These are phyloP conservation scores for Hydractinia echinata DNA, from an alignment of 30 jellyfish, hydroid and myxozoan genomes.

Conservation along the genomic window DNA sequence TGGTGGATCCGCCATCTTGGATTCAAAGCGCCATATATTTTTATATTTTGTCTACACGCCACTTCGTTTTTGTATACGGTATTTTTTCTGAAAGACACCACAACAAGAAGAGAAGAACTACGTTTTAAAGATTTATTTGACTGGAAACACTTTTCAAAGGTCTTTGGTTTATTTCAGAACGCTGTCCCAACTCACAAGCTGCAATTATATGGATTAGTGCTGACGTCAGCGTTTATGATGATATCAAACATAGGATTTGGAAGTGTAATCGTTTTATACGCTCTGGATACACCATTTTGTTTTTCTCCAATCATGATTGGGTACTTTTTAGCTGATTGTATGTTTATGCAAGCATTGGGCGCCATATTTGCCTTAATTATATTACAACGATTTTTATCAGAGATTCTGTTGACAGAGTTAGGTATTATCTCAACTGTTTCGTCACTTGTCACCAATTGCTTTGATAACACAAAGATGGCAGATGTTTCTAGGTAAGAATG, in stretches of 20 bases:
- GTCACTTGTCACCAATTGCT: constrained; percentile 82
- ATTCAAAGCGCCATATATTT: constrained; percentile 91
- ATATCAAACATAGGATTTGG: constrained; percentile 89
- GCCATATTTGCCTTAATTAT: constrained; percentile 78
- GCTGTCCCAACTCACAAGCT: constrained; percentile 36
- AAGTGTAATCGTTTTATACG: constrained; percentile 82
- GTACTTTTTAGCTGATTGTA: constrained; percentile 89
- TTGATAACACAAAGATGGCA: constrained; percentile 68
- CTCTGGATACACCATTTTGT: constrained; percentile 90
- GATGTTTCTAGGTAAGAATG: constrained; percentile 74
- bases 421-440: constrained; percentile 74
- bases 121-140: constrained; percentile 51
- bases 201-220: constrained; percentile 70
- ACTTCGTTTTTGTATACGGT: constrained; percentile 48
- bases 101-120: constrained; percentile 33
- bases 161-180: constrained; percentile 42
- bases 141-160: constrained; percentile 51
- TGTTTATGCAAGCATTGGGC: constrained; percentile 94
- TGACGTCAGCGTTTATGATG: constrained; percentile 96
- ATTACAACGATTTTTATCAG: constrained; percentile 66
- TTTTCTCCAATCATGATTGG: constrained; percentile 97
- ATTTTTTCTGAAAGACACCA: constrained; percentile 58
- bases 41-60: constrained; percentile 57
- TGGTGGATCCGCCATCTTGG: constrained; percentile 98
- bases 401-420: constrained; percentile 72